Percentiles rank a stretch among this genome's conserved stretches.
phyloP scores from a whole-genome alignment of 2,888 invertebrate genomes.

The Heliconius sara region DNA sequence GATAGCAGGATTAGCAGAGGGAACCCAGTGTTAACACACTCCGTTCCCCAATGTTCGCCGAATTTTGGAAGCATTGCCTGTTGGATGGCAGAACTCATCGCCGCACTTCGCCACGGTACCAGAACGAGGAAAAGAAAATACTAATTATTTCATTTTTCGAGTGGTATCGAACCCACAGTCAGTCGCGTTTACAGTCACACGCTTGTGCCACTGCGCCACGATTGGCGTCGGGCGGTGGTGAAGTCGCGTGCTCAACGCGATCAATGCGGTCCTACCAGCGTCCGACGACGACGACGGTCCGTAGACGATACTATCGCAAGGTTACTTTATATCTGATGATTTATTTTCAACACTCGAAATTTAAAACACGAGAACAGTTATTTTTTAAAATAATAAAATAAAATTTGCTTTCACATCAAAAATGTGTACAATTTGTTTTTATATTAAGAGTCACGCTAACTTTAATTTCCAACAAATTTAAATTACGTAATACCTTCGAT shows the following conservation, averaged over 20 bases:
- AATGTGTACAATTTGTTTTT: background rate
- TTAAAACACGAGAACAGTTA: background rate
- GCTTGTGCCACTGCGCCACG: too few species aligned
- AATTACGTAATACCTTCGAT: too few species aligned
- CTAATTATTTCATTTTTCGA: too few species aligned
- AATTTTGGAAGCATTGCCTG: too few species aligned
- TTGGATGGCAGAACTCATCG: too few species aligned
- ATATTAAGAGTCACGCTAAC: background rate
- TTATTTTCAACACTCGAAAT: background rate
- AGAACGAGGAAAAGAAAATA: too few species aligned
- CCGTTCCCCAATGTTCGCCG: too few species aligned
- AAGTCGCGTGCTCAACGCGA: constrained; percentile 29
- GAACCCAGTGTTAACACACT: too few species aligned
- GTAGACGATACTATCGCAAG: constrained; percentile 41
- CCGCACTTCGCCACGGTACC: too few species aligned
- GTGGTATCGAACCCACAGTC: too few species aligned
- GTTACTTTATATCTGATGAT: constrained; percentile 37
- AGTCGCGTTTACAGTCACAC: too few species aligned
- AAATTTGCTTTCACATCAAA: background rate
- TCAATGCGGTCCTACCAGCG: background rate
- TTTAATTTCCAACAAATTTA: background rate
- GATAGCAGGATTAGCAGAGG: too few species aligned
- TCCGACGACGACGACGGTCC: background rate
- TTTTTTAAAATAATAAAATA: background rate
- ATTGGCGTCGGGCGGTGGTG: background rate